Evolutionary conservation across 1,140 invertebrate species (phyloP), one percentile per base, ranked within the genome.

Genomic region (Heterodera carotae): DNA sequence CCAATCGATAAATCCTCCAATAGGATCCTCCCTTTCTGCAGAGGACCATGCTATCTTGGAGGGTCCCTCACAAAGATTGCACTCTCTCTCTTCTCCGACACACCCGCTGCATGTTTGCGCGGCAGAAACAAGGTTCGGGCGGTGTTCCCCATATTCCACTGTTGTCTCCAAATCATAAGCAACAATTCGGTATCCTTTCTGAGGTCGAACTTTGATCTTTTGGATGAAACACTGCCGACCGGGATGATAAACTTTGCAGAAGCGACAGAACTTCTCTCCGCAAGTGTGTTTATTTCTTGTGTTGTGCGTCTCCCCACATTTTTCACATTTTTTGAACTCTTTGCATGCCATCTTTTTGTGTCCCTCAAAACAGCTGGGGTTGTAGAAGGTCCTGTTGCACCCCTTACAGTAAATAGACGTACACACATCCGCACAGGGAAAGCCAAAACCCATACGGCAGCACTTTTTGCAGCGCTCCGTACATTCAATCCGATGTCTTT

Each of bases 361-460:
- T 27, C 25, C 36, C 7, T 69, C 53, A 53, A 69, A 69, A 27
- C 68, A 69, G 12, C 27, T 12, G 25, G n/a, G 0, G 12, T 69
- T 69, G 25, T 48, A 33, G 29, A 48, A 69, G 33, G 33, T 69
- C 29, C 53, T 33, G 36, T 53, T 53, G 53, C 68, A 69, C 3
- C 34, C 68, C 39, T 34, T 31, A 18, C 68, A 69, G 10, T 15
- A 48, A 36, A 36, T 68, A 5, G 22, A 15, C 6, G 22, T 22
- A 68, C 43, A 36, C 29, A n/a, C 67, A 22, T 34, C 18, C 68
- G 25, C 29, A 69, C 68, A 69, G 2, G 29, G 29, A 10, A 39
- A 29, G 4, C 43, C 68, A 34, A 27, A 25, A 4, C 68, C 33
- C 6, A 69, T 34, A 7, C 68, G 68, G 8, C 68, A 53, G 15